Evolutionary conservation across 2,797 vertebrate species (phyloP).

Genomic region (Rhabdophis nuchalis): DNA sequence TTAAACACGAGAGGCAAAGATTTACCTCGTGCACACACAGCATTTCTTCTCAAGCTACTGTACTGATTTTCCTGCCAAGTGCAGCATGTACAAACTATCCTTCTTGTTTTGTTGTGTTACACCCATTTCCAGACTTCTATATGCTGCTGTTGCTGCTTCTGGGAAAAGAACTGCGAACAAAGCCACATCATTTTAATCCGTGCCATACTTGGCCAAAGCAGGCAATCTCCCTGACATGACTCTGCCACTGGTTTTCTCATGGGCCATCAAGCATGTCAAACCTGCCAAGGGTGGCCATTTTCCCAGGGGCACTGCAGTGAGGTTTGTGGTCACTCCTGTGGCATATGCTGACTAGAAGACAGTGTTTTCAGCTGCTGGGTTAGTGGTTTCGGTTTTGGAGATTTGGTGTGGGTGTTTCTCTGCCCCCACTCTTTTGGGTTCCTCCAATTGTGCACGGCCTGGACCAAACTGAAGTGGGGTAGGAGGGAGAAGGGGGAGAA

Average conservation of each 20-base stretch:
- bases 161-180: conserved; percentile 5
- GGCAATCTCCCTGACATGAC: not conserved
- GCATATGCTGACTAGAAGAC: conserved; percentile 7
- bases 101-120: conserved; percentile 10
- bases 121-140: not conserved
- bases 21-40: not conserved
- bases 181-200: not conserved
- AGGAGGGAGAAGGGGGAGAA: not conserved
- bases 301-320: conserved; percentile 15
- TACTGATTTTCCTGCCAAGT: not conserved
- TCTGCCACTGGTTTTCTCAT: conserved; percentile 1
- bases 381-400: conserved; percentile 14
- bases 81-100: not conserved
- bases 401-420: not conserved
- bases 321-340: conserved; percentile 26
- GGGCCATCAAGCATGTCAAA: not conserved
- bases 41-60: not conserved
- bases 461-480: not conserved
- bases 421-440: not conserved
- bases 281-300: not conserved
- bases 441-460: not conserved
- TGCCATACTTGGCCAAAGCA: conserved; percentile 7
- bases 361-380: conserved; percentile 20
- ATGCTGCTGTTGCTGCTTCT: not conserved
- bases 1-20: not conserved